Base-by-base conservation (phyloP, 2,888 invertebrate species). In the Cantharis nigra region DNA sequence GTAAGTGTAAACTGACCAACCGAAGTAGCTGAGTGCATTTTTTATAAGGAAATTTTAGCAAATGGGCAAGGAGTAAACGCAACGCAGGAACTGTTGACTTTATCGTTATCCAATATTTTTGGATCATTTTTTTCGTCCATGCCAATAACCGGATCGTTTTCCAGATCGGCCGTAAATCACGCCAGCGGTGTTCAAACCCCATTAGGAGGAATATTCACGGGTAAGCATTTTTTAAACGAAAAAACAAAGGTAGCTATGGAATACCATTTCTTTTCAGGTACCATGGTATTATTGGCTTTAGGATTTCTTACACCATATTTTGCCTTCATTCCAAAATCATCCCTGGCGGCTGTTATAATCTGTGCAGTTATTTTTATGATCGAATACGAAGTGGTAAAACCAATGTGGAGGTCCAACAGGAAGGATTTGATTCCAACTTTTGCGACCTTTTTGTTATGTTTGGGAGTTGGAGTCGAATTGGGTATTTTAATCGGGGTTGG, bases 361-460 rank as follows among this genome's bases (percentile, higher is more conserved):
- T 95, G 96, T 86, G 98, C 98, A 82, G 98, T 98, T 79, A 94
- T 98, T 87, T 96, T 96, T 89, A 97, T 97, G 97, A 96, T 97
- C 84, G 97, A 97, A 88, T 96, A 96, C 87, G 95, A 96, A 90
- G 94, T 95, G 69, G 93, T 96, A 0, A 94, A 94, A 83, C 94
- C 96, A 0, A 93, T 96, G 92, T 96, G 96, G 96, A 92, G 93
- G 13, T 95, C 95, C 0, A 94, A 94, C 79, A 93, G 94, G 80
- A 92, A 93, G 81, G 97, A 97, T 81, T 90, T 96, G 80, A 91
- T 95, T 3, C 95, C 97, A 0, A 95, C 96, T 78, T 91, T 93
- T 79, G 93, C 95, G 0, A 97, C 97, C 0, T 97, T 98, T 87
- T 89, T 95, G 0, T 88, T 95, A 20, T 97, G 97, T 80, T 90